Conservation (phyloP, 2,888 invertebrate genomes). For the Parnassius glacialis region DNA sequence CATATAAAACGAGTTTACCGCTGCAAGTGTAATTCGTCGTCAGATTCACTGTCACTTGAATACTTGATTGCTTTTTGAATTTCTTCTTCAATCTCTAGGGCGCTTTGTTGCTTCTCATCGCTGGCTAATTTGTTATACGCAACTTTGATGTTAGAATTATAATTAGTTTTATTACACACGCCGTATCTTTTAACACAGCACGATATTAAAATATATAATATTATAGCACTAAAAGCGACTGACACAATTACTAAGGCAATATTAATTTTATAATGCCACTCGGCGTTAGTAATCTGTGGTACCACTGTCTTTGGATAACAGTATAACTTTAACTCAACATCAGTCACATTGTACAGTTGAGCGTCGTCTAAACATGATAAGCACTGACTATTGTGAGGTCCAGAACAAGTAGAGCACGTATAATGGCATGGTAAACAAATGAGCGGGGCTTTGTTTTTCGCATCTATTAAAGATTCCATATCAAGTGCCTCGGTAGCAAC, state of each 20-base stretch:
- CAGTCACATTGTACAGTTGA: constrained; percentile 66
- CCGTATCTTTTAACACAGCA: constrained; percentile 50
- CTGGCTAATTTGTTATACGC: constrained; percentile 66
- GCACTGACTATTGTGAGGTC: constrained; percentile 86
- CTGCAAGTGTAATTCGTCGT: constrained; percentile 70
- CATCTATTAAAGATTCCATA: constrained; percentile 50
- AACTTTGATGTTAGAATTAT: constrained; percentile 55
- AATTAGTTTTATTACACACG: constrained; percentile 46
- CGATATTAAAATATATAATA: constrained; percentile 50
- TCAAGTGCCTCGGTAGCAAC: constrained; percentile 60
- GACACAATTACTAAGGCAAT: constrained; percentile 60
- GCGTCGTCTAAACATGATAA: constrained; percentile 85
- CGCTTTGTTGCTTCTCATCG: constrained; percentile 64
- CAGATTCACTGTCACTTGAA: constrained; percentile 67
- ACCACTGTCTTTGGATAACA: constrained; percentile 75
- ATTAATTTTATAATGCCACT: constrained; percentile 72
- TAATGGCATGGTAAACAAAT: constrained; percentile 87
- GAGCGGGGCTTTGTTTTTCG: constrained; percentile 48
- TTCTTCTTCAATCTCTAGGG: constrained; percentile 67
- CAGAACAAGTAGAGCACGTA: constrained; percentile 85
- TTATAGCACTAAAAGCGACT: constrained; percentile 50
- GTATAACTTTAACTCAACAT: constrained; percentile 62
- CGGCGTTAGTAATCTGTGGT: constrained; percentile 62
- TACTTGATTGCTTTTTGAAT: constrained; percentile 66
- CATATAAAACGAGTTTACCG: constrained; percentile 34